Percentiles rank a stretch among this genome's conserved stretches.
Conservation (phyloP, 2,888 invertebrate genomes). For the Parasteatoda lunata region DNA sequence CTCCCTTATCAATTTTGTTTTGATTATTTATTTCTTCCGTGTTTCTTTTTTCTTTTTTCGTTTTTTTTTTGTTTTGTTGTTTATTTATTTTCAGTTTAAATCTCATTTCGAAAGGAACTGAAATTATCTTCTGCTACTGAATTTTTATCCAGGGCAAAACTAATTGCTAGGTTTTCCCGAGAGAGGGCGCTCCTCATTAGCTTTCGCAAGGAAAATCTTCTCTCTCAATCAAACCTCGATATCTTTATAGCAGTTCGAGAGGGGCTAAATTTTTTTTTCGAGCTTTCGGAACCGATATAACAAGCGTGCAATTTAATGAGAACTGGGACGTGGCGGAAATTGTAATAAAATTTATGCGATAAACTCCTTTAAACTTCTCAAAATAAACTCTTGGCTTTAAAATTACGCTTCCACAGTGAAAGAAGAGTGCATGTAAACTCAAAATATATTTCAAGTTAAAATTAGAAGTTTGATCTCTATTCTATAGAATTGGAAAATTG, state of each 20-base stretch:
- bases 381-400: neutral
- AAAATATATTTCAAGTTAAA: neutral
- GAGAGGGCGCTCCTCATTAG: conserved; percentile 34
- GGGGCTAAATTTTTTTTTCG: neutral
- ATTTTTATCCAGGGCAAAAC: conserved; percentile 43
- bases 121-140: conserved; percentile 26
- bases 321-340: conserved; percentile 26
- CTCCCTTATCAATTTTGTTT: conserved; percentile 6
- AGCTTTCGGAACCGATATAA: neutral
- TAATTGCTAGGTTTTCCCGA: conserved; percentile 37
- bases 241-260: conserved; percentile 45
- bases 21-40: neutral
- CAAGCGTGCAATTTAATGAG: conserved; percentile 51
- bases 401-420: neutral
- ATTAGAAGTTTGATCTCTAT: too few species aligned
- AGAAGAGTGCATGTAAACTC: neutral
- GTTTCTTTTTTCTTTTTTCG: conserved; percentile 7
- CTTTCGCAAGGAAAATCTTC: neutral
- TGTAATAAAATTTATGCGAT: conserved; percentile 49
- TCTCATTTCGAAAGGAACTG: conserved; percentile 2
- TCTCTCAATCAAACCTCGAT: conserved; percentile 43
- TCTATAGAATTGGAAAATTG: too few species aligned
- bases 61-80: neutral
- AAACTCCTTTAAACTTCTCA: conserved; percentile 18
- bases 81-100: conserved; percentile 17